Base-by-base conservation (phyloP, 37 sponge, comb jelly and placozoan species). In the Cliona cf. orientalis region DNA sequence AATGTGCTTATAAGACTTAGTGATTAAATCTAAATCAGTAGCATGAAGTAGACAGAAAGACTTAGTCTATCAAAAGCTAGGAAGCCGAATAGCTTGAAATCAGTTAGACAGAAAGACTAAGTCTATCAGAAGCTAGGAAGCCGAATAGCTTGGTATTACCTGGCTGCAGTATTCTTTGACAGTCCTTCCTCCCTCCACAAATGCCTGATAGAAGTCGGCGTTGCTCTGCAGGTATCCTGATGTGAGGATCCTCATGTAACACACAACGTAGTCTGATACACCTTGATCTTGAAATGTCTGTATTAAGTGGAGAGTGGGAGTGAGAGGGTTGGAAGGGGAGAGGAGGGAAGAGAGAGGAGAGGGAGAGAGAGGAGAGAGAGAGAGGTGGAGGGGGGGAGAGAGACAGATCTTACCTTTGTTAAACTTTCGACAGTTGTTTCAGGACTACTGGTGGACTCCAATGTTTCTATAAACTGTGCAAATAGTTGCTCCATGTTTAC, bases 181-280 rank as follows among this genome's bases (percentile, higher is more conserved):
- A n/a, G 76, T 80, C 37, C 69, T 66, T 26, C 71, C 76, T 38
- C 87, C 95, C 40, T 96, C 91, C 2, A 99, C 61, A 75, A 99
- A 99, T 42, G 90, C 82, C n/a, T 86, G 79, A 64, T 83, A 99
- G 79, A 97, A 96, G 31, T 94, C 95, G 33, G 80, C 58, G 40
- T 99, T 91, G 4, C 65, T 69, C 46, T 96, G 93, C 6, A 99
- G 87, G 59, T 96, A 87, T 0, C 89, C 99, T 0, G 97, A 90
- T 0, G 93, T 82, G 28, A 99, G 23, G 3, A 99, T 85, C 26
- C 99, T 75, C 72, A 96, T 41, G 71, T 94, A 96, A 66, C 98
- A 97, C 37, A 99, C 97, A 39, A 92, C 29, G 70, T 99, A 99
- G 66, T 99, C 92, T 9, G 97, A 91, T 32, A 58, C 58, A 31